Percentiles rank a stretch among this genome's conserved stretches.
Conservation (phyloP, 2,113 vertebrate genomes). For the Phylloscopus trochiloides region DNA sequence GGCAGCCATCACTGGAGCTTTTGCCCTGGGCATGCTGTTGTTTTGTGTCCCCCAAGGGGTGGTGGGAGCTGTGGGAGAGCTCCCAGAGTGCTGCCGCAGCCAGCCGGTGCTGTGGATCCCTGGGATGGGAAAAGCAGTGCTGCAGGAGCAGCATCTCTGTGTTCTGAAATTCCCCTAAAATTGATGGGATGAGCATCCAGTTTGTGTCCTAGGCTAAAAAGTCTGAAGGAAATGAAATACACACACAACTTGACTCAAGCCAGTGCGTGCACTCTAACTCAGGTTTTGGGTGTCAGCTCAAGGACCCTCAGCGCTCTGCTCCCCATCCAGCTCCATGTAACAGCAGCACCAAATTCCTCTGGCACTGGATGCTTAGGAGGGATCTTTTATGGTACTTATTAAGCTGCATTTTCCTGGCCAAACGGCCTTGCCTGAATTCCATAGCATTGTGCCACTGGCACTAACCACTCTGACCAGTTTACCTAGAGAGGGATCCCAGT, state of each 20-base stretch:
- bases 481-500: not conserved
- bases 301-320: not conserved
- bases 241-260: not conserved
- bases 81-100: fast-evolving
- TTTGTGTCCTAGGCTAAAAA: not conserved
- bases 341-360: not conserved
- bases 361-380: not conserved
- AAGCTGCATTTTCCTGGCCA: not conserved
- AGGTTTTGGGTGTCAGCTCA: not conserved
- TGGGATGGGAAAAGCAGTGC: not conserved
- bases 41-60: not conserved
- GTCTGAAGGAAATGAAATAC: slow-evolving; percentile 14
- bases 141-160: not conserved
- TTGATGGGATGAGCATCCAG: not conserved
- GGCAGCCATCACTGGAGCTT: not conserved
- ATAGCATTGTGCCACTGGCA: not conserved
- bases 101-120: fast-evolving
- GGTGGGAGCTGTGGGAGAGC: not conserved
- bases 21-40: not conserved
- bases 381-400: not conserved
- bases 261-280: fast-evolving
- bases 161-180: not conserved
- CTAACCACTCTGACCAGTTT: slow-evolving; percentile 5
- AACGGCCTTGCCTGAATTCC: not conserved
- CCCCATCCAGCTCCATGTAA: not conserved